These are phyloP conservation scores for Julus scandinavius DNA, from an alignment of 2,888 invertebrate species.

Conservation along the genomic window DNA sequence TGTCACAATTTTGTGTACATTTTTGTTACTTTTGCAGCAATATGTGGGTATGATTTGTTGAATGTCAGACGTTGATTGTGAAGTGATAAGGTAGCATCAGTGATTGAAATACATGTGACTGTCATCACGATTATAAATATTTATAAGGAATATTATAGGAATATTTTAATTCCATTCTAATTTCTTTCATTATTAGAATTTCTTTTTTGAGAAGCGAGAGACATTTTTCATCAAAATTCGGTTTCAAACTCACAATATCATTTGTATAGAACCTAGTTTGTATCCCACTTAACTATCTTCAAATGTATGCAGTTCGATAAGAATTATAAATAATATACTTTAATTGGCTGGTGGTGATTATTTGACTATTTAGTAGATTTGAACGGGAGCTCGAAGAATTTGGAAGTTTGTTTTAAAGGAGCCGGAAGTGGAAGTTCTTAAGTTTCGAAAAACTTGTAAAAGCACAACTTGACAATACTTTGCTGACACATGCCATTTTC, in stretches of 20 bases:
- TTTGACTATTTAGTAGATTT: neutral
- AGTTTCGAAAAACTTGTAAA: no score
- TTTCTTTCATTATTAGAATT: neutral
- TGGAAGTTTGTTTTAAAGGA: neutral
- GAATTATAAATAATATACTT: constrained; percentile 26
- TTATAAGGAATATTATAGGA: constrained; percentile 42
- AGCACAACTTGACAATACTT: no score
- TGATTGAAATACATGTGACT: constrained; percentile 14
- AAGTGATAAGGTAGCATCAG: constrained; percentile 38
- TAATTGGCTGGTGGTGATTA: neutral
- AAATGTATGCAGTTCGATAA: constrained; percentile 29
- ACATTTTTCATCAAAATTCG: neutral
- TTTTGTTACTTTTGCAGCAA: constrained; percentile 39
- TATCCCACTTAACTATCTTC: neutral
- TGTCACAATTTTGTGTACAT: constrained; percentile 39
- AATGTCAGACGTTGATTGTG: constrained; percentile 26
- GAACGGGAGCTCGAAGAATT: neutral
- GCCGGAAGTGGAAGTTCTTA: no score
- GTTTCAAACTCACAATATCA: constrained; percentile 5
- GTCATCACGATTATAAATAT: constrained; percentile 35
- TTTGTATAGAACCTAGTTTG: constrained; percentile 39
- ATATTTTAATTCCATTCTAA: constrained; percentile 19
- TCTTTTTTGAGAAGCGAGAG: neutral
- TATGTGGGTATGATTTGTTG: constrained; percentile 22
- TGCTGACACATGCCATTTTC: no score